Base-by-base conservation (phyloP, 2,797 vertebrate species). In the Pangasius sanitwongsei region DNA sequence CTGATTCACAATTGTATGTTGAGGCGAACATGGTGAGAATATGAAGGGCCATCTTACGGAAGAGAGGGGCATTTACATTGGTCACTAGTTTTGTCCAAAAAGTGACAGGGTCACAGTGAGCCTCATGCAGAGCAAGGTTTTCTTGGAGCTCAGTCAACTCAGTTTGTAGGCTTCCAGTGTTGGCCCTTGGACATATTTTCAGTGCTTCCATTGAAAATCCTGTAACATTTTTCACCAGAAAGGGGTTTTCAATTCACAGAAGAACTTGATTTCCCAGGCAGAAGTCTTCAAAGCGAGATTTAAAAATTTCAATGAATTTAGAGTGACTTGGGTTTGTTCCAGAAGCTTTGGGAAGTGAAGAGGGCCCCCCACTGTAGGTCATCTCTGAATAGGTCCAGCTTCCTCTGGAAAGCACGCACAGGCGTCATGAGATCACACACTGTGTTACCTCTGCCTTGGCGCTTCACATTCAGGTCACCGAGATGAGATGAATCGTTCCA, bases 141-240 rank as follows among this genome's bases (percentile, higher is more conserved):
- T 61, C 59, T 61, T 61, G 59, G 59, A 61, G 59, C 59, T 61
- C 59, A 59, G 23, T 23, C 20, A 59, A 23, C 57, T 23, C 20
- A 7, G 63, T 18, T 80, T 70, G 82, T 82, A 87, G 31, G 77
- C 83, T 82, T 75, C 75, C 67, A 86, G 41, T 88, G 44, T 37
- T 48, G 44, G 44, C 44, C 44, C 44, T 7, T 48, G 44, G 44
- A 48, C 44, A 48, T 7, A 48, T 48, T 48, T 87, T 63, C 12
- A 86, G 83, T 69, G 89, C 81, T 88, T 89, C 78, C 72, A 72
- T 34, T 74, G 69, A 87, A 84, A 92, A 89, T 88, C 85, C 89
- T 37, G 61, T 41, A 67, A 87, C n/a, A 85, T 85, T 90, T 91
- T 61, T 90, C 28, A 90, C 84, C 84, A 55, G 53, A 55, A 55